Conservation (phyloP, 1,140 invertebrate genomes). For the Xylocopa sonorina region DNA sequence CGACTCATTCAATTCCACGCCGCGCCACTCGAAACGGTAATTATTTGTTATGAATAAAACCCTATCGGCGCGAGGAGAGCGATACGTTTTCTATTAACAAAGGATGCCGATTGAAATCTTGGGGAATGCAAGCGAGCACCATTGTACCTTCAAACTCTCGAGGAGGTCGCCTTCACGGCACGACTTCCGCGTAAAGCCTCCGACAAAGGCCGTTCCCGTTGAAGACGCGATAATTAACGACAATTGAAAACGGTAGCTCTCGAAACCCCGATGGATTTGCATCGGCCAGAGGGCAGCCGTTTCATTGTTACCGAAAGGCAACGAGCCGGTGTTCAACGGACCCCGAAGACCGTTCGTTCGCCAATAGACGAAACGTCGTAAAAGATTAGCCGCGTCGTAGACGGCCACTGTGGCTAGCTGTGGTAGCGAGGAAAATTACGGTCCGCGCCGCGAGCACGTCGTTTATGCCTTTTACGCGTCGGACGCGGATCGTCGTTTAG, state of each 20-base stretch:
- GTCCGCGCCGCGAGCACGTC: slow-evolving; percentile 22
- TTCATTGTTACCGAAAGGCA: background rate
- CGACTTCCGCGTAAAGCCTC: background rate
- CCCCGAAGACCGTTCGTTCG: slow-evolving; percentile 16
- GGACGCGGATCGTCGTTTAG: slow-evolving; percentile 51
- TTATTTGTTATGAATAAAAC: background rate
- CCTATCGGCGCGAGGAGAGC: background rate
- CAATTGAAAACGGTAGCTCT: background rate
- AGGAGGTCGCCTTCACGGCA: no score
- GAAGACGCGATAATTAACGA: slow-evolving; percentile 23
- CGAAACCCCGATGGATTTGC: background rate
- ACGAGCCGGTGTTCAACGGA: no score
- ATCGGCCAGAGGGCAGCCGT: background rate
- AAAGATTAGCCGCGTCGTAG: slow-evolving; percentile 40
- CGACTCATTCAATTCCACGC: background rate
- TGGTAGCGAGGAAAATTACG: slow-evolving; percentile 57
- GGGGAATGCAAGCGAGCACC: no score
- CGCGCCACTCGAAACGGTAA: background rate
- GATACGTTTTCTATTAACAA: background rate
- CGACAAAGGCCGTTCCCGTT: background rate
- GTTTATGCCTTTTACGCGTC: slow-evolving; percentile 55
- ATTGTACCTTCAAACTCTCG: no score
- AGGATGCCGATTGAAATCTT: background rate
- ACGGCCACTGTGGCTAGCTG: background rate
- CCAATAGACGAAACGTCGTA: slow-evolving; percentile 43